Base-by-base conservation (phyloP, 2,888 invertebrate genomes). In the Lordiphosa fenestrarum region DNA sequence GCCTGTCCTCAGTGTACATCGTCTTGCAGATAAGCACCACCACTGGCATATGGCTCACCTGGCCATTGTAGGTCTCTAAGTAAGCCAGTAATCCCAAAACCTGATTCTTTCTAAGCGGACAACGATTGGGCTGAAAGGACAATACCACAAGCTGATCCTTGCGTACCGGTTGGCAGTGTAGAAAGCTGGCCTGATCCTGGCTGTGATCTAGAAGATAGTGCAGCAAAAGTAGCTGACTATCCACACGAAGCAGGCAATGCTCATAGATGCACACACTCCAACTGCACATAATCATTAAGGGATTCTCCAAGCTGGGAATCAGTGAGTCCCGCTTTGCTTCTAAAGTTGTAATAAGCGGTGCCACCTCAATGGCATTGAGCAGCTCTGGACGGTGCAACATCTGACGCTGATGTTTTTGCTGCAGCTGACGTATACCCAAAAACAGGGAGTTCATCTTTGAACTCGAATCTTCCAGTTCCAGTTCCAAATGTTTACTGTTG, bases 11-110 rank as follows among this genome's bases (percentile, higher is more conserved):
- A 9, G 9, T 7, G 30, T 19, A 19, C 19, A 7, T 9, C 1
- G 71, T 71, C 12, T 56, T 58, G 41, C 83, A 80, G 1, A 69
- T 55, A 5, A 84, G 53, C 39, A 73, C 85, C 38, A 66, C 77
- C 4, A 81, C 40, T 2, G 76, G 76, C 23, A 75, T 41, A 35
- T 64, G 50, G 19, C 33, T 12, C 1, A 47, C 46, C 15, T 70
- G 49, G 9, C 62, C 39, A 1, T 6, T 21, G 25, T 6, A 3
- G 6, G 25, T 25, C 25, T 25, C 7, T 7, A 25, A 7, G 52
- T 59, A 83, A 5, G 55, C 53, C 2, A 81, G 42, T n/a, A 84
- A 10, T 7, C 80, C 80, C 9, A 84, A 40, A 0, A 81, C 67
- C 15, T 53, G 37, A 19, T 71, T 82, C 6, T 51, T 30, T 6